Conservation (phyloP, 2,888 invertebrate species). For the Caenorhabditis sp. region DNA sequence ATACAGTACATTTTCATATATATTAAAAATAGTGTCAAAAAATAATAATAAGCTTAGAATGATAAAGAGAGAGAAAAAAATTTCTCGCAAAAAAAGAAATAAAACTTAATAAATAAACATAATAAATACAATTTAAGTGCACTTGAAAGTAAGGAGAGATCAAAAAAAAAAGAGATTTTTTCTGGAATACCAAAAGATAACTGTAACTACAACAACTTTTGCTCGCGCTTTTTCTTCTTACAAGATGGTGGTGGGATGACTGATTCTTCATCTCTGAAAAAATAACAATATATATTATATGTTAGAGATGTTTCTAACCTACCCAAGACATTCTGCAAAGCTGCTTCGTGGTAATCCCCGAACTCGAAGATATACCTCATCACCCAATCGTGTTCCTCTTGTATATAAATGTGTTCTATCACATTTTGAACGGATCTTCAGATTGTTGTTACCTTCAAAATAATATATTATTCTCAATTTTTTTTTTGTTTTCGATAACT, state of each 20-base stretch:
- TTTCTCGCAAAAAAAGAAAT: background rate
- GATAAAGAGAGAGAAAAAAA: background rate
- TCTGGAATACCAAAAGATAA: too few species aligned
- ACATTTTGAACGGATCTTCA: constrained; percentile 10
- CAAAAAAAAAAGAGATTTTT: background rate
- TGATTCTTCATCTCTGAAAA: background rate
- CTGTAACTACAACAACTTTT: background rate
- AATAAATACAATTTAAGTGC: constrained; percentile 5
- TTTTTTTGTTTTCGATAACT: constrained; percentile 17
- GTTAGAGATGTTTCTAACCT: background rate
- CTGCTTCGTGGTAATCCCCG: background rate
- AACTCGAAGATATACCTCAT: constrained; percentile 11
- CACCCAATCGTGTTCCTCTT: constrained; percentile 1
- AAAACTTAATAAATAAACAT: background rate
- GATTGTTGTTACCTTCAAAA: constrained; percentile 5
- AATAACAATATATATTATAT: background rate
- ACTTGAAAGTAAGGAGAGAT: constrained; percentile 2
- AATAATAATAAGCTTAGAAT: background rate
- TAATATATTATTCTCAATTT: constrained; percentile 6
- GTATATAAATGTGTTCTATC: constrained; percentile 18
- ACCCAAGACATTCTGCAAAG: background rate
- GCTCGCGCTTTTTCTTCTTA: background rate
- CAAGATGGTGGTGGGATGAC: background rate
- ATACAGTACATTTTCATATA: too few species aligned
- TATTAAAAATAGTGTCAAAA: too few species aligned